Evolutionary conservation across 1,140 invertebrate species (phyloP).

Genomic region (Pemphigus obesinymphae): DNA sequence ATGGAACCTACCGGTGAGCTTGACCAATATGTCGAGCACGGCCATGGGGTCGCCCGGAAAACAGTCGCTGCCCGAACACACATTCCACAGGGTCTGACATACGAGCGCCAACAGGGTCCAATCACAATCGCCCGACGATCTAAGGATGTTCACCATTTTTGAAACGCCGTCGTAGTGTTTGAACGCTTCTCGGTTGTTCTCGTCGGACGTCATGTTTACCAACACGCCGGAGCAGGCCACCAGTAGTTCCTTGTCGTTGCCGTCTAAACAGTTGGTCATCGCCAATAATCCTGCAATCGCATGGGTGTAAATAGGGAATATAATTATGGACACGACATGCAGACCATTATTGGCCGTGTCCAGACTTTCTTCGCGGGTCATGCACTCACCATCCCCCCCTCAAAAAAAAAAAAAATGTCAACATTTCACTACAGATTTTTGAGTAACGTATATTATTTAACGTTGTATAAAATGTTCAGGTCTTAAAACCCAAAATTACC

Average conservation of each 20-base stretch:
- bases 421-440: no score
- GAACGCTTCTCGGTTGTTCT: not conserved
- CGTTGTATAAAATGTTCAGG: no score
- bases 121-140: conserved; percentile 51
- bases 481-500: no score
- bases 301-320: conserved; percentile 18
- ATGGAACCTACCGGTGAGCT: not conserved
- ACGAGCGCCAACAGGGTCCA: conserved; percentile 60
- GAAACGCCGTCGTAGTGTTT: conserved; percentile 22
- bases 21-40: conserved; percentile 3
- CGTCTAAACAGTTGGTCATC: conserved; percentile 55
- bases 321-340: no score
- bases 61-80: conserved; percentile 44
- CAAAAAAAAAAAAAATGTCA: no score
- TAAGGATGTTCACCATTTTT: conserved; percentile 19
- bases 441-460: no score
- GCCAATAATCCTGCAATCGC: conserved; percentile 56
- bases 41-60: not conserved
- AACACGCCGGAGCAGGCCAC: conserved; percentile 63
- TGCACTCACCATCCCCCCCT: no score
- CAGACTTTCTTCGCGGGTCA: no score
- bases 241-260: conserved; percentile 57
- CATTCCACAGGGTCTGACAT: conserved; percentile 69
- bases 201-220: conserved; percentile 56
- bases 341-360: no score